phyloP scores from a whole-genome alignment of 2,888 invertebrate genomes.

The Spodoptera exigua region DNA sequence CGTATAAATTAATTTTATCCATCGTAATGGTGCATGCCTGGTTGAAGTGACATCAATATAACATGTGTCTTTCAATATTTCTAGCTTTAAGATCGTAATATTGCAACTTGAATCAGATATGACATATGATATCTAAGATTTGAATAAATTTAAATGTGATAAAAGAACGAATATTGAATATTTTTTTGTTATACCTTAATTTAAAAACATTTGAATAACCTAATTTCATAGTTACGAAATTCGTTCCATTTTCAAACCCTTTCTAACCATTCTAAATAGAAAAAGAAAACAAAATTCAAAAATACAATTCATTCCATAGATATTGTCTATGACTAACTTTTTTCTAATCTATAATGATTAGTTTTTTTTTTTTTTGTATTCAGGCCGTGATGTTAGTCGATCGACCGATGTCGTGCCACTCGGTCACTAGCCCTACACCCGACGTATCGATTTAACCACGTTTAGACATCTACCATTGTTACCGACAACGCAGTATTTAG shows the following conservation, averaged over 20 bases:
- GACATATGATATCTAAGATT: not conserved
- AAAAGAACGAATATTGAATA: no score
- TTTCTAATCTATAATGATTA: constrained; percentile 11
- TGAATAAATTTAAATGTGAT: no score
- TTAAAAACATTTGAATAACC: not conserved
- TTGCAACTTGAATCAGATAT: not conserved
- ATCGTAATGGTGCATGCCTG: constrained; percentile 17
- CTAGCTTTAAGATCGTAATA: not conserved
- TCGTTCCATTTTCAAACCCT: constrained; percentile 6
- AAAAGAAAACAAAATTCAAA: no score
- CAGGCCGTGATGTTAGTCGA: constrained; percentile 48
- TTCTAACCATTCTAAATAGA: not conserved
- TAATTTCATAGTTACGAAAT: not conserved
- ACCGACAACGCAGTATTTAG: constrained; percentile 35
- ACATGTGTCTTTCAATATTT: constrained; percentile 1
- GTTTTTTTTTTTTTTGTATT: constrained; percentile 14
- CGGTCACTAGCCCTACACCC: constrained; percentile 70
- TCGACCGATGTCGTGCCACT: constrained; percentile 65
- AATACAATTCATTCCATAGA: no score
- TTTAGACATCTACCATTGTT: constrained; percentile 59
- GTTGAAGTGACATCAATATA: constrained; percentile 18
- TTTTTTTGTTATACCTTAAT: no score
- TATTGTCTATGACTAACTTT: no score
- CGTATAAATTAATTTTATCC: not conserved
- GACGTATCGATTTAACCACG: constrained; percentile 73